Evolutionary conservation across 2,113 vertebrate genomes (phyloP), one percentile per base, ranked within the genome.

Genomic region (Bucco capensis): DNA sequence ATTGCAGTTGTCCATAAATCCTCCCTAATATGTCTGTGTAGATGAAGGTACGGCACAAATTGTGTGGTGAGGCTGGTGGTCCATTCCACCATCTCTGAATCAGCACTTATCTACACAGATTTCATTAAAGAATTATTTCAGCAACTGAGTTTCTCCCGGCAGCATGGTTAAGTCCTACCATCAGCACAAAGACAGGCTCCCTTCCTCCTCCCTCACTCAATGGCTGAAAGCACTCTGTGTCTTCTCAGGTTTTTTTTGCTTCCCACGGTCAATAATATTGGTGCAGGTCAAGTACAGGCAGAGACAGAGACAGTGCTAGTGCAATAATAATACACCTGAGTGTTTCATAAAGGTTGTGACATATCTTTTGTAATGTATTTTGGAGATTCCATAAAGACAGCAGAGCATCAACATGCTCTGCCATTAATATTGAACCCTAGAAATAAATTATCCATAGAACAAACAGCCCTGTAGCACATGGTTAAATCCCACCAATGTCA

Each of bases 301-400:
- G 69, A 51, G 79, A 54, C 56, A 74, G 42, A 46, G 72, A 65
- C 38, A 66, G 44, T 15, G 30, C 35, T 35, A 53, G n/a, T 56
- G 83, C 38, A 95, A 31, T 71, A 90, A 54, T 73, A 47, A 31
- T 9, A 42, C 31, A 23, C 23, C 33, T 40, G 4, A 71, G 27
- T 50, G 58, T 88, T 94, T 88, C 5, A 0, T 74, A 70, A 93
- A 77, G 42, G n/a, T 90, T 94, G 80, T 81, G 65, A 81, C 51
- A 81, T 37, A 14, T 44, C 47, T 92, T 88, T 92, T 83, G 80
- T 28, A 92, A 92, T 37, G 9, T 62, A 74, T 93, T 83, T 90
- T 86, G 4, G 5, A 81, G 56, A 7, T 90, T 49, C n/a, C 53
- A 56, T 60, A 64, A 86, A 81, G 56, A 47, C 83, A 81, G 8